Conservation (phyloP, 2,797 vertebrate species). For the Coranthus polyacanthus region DNA sequence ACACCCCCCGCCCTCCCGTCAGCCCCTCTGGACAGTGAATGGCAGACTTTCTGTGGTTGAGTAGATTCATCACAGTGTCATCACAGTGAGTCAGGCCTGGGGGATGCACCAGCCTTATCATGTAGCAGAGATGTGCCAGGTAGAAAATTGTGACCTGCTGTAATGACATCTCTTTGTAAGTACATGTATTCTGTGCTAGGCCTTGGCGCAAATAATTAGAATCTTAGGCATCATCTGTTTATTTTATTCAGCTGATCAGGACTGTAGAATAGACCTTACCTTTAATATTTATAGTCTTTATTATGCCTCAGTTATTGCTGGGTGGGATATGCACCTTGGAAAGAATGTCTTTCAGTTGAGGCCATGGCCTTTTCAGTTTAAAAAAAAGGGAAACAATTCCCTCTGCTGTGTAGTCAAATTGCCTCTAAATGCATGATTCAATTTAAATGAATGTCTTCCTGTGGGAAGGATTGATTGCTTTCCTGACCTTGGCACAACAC, state of each 20-base stretch:
- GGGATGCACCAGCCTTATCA: neutral
- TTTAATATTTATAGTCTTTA: slow-evolving; percentile 1
- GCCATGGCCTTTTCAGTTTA: slow-evolving; percentile 23
- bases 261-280: neutral
- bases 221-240: slow-evolving; percentile 1
- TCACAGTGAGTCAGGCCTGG: neutral
- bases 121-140: neutral
- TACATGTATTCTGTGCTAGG: neutral
- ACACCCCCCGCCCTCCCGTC: slow-evolving; percentile 4
- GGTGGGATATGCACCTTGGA: neutral
- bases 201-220: too few species aligned
- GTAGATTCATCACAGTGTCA: neutral
- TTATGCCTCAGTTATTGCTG: neutral
- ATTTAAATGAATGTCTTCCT: slow-evolving; percentile 54
- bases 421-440: slow-evolving; percentile 42
- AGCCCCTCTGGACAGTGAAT: slow-evolving; percentile 25
- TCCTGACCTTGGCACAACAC: slow-evolving; percentile 55
- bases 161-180: neutral
- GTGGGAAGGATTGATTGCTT: slow-evolving; percentile 62
- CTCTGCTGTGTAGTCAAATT: slow-evolving; percentile 18
- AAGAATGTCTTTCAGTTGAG: slow-evolving; percentile 23
- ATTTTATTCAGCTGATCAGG: slow-evolving; percentile 3
- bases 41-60: slow-evolving; percentile 16
- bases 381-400: slow-evolving; percentile 20
- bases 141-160: slow-evolving; percentile 1